phyloP scores from a whole-genome alignment of 1,140 invertebrate genomes.

The Gryllus bimaculatus region DNA sequence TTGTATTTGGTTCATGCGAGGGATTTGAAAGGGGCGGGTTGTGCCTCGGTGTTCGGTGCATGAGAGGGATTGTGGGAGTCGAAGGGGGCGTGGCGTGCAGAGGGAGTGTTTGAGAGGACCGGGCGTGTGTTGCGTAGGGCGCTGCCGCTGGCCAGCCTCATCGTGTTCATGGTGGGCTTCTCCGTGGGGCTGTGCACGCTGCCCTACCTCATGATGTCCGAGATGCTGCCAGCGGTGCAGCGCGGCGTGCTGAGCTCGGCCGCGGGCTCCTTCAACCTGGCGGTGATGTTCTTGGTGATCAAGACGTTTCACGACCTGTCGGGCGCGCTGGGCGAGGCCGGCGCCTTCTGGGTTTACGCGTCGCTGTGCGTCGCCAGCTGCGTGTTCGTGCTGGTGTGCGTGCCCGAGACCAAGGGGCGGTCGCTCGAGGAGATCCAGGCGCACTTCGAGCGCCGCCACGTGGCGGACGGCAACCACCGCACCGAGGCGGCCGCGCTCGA shows the following conservation, averaged over 20 bases:
- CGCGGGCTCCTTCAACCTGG: conserved; percentile 36
- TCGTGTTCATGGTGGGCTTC: conserved; percentile 41
- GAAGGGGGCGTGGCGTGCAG: too few relatives aligned
- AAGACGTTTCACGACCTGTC: conserved; percentile 36
- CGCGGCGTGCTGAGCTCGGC: conserved; percentile 36
- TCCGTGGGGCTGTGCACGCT: conserved; percentile 42
- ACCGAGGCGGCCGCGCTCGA: not conserved
- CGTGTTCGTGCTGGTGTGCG: conserved; percentile 36
- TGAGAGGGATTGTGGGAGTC: too few relatives aligned
- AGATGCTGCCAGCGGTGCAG: conserved; percentile 38
- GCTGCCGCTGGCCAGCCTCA: conserved; percentile 37
- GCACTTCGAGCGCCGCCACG: conserved; percentile 24
- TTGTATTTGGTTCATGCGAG: too few relatives aligned
- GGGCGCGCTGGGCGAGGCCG: conserved; percentile 30
- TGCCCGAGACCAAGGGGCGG: conserved; percentile 49
- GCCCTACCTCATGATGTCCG: conserved; percentile 42
- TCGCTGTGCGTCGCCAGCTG: conserved; percentile 35
- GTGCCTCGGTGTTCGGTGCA: too few relatives aligned
- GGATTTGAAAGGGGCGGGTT: too few relatives aligned
- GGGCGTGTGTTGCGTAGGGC: conserved; percentile 22
- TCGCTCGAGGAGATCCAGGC: conserved; percentile 41
- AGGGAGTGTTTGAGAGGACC: too few relatives aligned
- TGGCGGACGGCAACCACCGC: not conserved
- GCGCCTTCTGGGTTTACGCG: conserved; percentile 43
- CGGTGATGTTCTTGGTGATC: conserved; percentile 39